Evolutionary conservation across 2,113 vertebrate species (phyloP), one percentile per base, ranked within the genome.

Genomic region (Saccopteryx leptura): DNA sequence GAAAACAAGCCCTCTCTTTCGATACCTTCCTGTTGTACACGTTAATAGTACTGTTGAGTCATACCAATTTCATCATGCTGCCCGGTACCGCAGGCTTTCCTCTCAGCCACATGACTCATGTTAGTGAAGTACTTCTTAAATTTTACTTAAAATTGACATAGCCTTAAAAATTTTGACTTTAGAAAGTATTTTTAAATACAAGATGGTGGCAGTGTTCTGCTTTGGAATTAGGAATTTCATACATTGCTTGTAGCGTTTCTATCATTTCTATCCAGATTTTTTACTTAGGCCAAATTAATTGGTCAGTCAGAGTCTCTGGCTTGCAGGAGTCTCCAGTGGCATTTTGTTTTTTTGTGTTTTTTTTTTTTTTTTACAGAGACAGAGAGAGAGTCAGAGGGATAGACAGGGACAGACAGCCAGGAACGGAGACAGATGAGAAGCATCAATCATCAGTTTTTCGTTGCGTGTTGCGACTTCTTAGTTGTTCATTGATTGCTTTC

Each of bases 1-100:
- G 18, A 74, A 68, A 63, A 54, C 39, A 68, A 48, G 9, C 7
- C 13, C 14, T 9, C 18, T 85, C 4, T 71, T n/a, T 78, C 19
- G 21, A 5, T 75, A 7, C 50, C 84, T 78, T 48, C 24, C 31
- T 68, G 1, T 69, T 48, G 14, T 54, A 0, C 24, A 5, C 72
- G 60, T 89, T 71, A 18, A 5, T 23, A 61, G 54, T 58, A 5
- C 65, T 95, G 69, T 75, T 80, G 61, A 76, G 90, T 95, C 92
- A 88, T 63, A 9, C 3, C 11, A 15, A 24, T 96, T 96, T 97
- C 95, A 0, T 94, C 96, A 94, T 48, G 21, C 19, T 91, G 48
- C 68, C 58, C 79, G 15, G 95, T 83, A 33, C 75, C 94, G 86
- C 78, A 75, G 81, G 31, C 54, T 60, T 97, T 96, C 85, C 91